Evolutionary conservation across 1,140 invertebrate genomes (phyloP), one percentile per base, ranked within the genome.

Genomic region (Drosophila grimshawi): DNA sequence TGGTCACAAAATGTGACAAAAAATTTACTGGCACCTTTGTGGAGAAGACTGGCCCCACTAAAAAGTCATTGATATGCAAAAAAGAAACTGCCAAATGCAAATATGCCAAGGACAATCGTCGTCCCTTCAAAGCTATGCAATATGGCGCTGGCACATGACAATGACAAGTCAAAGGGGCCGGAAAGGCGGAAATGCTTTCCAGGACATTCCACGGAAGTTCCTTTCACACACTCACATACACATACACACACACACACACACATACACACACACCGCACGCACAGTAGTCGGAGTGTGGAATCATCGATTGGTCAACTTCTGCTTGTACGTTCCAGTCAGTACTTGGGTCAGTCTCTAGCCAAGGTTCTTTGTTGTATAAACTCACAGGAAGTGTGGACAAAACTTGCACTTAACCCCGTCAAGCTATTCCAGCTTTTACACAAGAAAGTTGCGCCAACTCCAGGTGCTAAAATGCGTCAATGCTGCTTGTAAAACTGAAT

Each of bases 81-180:
- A 63, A 67, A 55, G 78, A 78, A 76, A 78, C 63, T 73, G 82
- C 68, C 76, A 76, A 76, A 86, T 79, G 82, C 79, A 86, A 86
- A 86, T 86, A 67, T 81, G 64, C 69, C 59, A 53, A 41, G 46
- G 52, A 53, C 57, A 63, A 72, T 37, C 46, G 39, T 48, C 11
- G 61, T 67, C 19, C 57, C 10, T 51, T 55, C 65, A 49, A 43
- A 43, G 51, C 33, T 43, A 49, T 48, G 49, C 48, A 73, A 61
- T 67, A 68, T 62, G 59, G 69, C 53, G 37, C 39, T 78, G 60
- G 67, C 46, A 57, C 65, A 70, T 86, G 79, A 76, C 82, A 86
- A 86, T 86, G 83, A 79, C 63, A 80, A 81, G 70, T 69, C 64
- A 74, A 78, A 74, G 64, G 63, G 69, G 46, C 70, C 63, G 65